A percentile compares a stretch with the other conserved stretches of the same genome.
Conservation (phyloP, 2,888 invertebrate species). For the Chrysomela aeneicollis region DNA sequence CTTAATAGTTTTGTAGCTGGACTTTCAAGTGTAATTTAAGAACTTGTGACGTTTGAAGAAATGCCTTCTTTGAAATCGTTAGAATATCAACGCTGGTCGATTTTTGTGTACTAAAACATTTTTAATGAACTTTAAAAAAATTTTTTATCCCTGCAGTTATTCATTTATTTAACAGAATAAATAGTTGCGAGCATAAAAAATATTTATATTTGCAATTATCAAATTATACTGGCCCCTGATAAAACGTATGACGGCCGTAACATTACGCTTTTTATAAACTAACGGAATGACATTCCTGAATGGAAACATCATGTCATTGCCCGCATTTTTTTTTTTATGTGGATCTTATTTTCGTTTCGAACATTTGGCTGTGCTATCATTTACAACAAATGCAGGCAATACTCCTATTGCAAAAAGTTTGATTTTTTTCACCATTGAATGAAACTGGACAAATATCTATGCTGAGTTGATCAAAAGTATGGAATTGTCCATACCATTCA, state of each 20-base stretch:
- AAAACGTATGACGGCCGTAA: slow-evolving; percentile 2
- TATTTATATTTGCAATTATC: slow-evolving; percentile 45
- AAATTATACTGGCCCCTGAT: slow-evolving; percentile 42
- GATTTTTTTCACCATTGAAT: background rate
- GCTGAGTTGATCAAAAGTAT: too few species aligned
- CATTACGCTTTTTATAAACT: slow-evolving; percentile 14
- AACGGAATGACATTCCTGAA: slow-evolving; percentile 15
- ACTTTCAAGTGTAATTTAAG: background rate
- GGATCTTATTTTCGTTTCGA: background rate
- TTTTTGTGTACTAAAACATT: slow-evolving; percentile 2
- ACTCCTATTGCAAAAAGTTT: background rate
- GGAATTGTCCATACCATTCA: too few species aligned
- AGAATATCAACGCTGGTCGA: background rate
- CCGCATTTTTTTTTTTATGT: slow-evolving; percentile 12
- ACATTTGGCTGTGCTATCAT: slow-evolving; percentile 16
- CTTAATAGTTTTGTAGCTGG: background rate
- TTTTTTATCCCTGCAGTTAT: slow-evolving; percentile 42
- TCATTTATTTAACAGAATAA: too few species aligned
- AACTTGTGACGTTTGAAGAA: background rate
- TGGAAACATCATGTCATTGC: slow-evolving; percentile 3
- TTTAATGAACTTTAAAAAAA: slow-evolving; percentile 32
- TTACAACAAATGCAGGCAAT: background rate
- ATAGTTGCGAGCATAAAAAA: slow-evolving; percentile 23
- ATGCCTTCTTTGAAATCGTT: background rate
- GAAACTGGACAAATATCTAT: background rate